phyloP scores from a whole-genome alignment of 2,888 invertebrate genomes.

The Neoscelio sp. region DNA sequence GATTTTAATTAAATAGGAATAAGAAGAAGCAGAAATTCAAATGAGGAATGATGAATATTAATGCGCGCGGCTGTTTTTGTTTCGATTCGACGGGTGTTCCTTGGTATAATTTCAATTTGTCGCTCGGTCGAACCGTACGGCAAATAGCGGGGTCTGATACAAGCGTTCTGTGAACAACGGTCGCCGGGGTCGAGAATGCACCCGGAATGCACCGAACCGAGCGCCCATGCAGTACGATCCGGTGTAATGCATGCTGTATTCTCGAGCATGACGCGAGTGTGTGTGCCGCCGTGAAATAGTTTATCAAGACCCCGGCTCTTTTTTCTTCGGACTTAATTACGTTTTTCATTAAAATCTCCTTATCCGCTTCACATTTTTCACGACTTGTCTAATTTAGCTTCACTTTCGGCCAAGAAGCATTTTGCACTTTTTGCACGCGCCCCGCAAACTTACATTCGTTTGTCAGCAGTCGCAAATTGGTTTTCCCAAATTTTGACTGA shows the following conservation, averaged over 20 bases:
- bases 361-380: constrained; percentile 63
- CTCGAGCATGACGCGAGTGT: constrained; percentile 2
- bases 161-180: constrained; percentile 21
- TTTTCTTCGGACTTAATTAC: constrained; percentile 61
- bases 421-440: constrained; percentile 35
- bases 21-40: constrained; percentile 12
- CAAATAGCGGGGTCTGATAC: constrained; percentile 46
- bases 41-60: constrained; percentile 35
- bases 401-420: constrained; percentile 13
- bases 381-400: constrained; percentile 51
- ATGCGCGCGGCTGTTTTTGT: constrained; percentile 39
- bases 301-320: constrained; percentile 55
- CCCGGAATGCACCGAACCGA: constrained; percentile 50
- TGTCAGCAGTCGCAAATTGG: constrained; percentile 41
- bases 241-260: constrained; percentile 5
- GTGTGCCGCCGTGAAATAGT: constrained; percentile 46
- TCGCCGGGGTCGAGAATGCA: constrained; percentile 51
- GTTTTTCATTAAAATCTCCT: constrained; percentile 65
- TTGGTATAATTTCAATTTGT: constrained; percentile 63
- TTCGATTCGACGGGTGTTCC: constrained; percentile 50
- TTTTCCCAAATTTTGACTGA: constrained; percentile 37
- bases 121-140: constrained; percentile 17
- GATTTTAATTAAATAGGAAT: constrained; percentile 35
- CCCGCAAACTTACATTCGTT: constrained; percentile 49
- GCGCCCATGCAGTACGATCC: constrained; percentile 29